Evolutionary conservation across 23 tunicate genomes (phyloP).

Genomic region (Ascidia mentula): DNA sequence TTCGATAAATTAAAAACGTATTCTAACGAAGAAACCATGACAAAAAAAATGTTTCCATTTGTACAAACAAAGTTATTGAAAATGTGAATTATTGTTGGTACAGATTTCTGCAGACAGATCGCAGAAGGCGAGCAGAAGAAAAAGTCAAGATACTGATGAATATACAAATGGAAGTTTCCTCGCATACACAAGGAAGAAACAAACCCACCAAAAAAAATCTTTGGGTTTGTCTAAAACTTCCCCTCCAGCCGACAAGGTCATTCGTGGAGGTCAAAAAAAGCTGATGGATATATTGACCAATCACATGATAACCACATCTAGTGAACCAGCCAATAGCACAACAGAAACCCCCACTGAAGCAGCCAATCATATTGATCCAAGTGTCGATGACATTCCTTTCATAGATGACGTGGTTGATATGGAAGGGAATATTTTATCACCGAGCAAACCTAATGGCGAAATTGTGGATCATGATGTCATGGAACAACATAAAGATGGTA

Average conservation of each 20-base stretch:
- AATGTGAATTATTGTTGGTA: too few species aligned
- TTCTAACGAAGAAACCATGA: too few species aligned
- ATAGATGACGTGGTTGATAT: conserved; percentile 61
- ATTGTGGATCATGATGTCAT: background rate
- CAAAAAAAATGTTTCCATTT: too few species aligned
- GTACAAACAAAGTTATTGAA: too few species aligned
- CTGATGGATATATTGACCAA: background rate
- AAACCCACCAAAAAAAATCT: background rate
- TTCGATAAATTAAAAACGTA: too few species aligned
- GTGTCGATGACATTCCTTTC: conserved; percentile 60
- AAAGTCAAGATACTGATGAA: background rate
- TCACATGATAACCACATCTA: background rate
- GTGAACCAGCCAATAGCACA: background rate
- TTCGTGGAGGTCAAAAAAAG: conserved; percentile 35
- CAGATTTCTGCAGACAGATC: background rate
- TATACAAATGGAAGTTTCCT: background rate
- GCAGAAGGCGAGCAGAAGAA: background rate
- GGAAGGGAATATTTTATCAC: conserved; percentile 65
- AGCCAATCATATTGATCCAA: too few species aligned
- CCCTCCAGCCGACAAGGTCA: conserved; percentile 30
- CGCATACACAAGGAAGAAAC: background rate
- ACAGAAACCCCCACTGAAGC: background rate
- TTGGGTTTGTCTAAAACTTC: background rate
- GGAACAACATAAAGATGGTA: conserved; percentile 3
- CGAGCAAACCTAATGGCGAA: background rate